phyloP scores from a whole-genome alignment of 2,797 vertebrate genomes.

The Varecia variegata region DNA sequence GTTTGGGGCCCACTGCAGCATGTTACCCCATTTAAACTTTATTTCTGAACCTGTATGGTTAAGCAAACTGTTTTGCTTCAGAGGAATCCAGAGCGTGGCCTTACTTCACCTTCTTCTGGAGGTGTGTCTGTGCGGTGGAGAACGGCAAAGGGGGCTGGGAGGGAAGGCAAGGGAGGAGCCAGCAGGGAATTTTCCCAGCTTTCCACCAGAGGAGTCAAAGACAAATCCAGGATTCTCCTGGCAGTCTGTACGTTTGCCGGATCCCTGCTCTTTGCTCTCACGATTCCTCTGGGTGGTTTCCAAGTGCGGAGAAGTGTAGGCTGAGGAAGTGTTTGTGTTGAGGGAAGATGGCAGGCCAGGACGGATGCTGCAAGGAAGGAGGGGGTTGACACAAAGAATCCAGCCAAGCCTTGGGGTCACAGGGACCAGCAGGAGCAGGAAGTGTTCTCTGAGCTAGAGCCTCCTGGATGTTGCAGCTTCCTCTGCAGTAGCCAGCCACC shows the following conservation, averaged over 20 bases:
- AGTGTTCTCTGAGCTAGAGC: background rate
- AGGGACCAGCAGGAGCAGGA: background rate
- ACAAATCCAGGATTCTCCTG: constrained; percentile 17
- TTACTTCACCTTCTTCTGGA: constrained; percentile 26
- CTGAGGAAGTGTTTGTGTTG: background rate
- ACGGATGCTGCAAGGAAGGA: background rate
- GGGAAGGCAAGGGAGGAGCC: background rate
- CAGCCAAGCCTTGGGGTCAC: background rate
- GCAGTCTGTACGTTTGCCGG: background rate
- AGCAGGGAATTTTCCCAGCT: background rate
- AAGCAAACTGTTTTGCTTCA: background rate
- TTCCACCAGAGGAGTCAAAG: background rate
- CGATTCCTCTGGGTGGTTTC: background rate
- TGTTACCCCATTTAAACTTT: background rate
- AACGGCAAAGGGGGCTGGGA: background rate
- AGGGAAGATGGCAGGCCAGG: background rate
- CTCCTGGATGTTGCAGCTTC: background rate
- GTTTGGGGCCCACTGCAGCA: background rate
- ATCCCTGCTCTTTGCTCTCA: background rate
- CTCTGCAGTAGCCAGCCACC: background rate
- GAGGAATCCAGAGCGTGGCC: background rate
- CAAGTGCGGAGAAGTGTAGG: background rate
- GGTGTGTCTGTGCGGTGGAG: background rate
- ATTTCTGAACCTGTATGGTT: background rate
- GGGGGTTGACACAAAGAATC: background rate